Evolutionary conservation across 2,113 vertebrate genomes (phyloP).

Genomic region (Mionectes macconnelli): DNA sequence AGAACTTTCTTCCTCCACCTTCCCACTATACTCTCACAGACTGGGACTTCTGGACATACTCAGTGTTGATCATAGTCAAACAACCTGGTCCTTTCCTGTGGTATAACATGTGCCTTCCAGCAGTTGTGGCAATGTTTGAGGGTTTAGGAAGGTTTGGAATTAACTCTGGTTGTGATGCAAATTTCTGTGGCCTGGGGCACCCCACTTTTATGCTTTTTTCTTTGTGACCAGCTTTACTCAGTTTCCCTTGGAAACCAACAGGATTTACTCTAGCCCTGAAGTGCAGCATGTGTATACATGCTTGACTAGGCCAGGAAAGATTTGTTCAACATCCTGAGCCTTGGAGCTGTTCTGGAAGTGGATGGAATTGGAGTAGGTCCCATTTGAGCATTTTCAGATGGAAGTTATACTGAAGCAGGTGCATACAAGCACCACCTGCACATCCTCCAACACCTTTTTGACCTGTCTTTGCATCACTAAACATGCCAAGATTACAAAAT

Average conservation of each 20-base stretch:
- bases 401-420: background rate
- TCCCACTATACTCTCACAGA: accelerated
- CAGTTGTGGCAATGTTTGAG: background rate
- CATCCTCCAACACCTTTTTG: background rate
- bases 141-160: background rate
- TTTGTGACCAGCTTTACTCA: background rate
- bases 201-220: background rate
- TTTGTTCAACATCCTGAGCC: background rate
- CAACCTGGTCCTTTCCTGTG: background rate
- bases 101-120: background rate
- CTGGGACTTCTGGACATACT: background rate
- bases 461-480: background rate
- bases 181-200: background rate
- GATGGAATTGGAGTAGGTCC: background rate
- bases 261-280: background rate
- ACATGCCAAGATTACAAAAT: background rate
- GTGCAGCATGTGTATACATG: background rate
- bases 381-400: background rate
- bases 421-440: background rate
- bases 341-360: background rate
- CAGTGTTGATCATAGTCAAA: background rate
- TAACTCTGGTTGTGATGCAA: background rate
- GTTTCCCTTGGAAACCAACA: background rate
- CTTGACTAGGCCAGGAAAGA: background rate
- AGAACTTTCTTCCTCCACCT: background rate